Base-by-base conservation (phyloP, 2,797 vertebrate species). In the Scomberomorus guttatus region DNA sequence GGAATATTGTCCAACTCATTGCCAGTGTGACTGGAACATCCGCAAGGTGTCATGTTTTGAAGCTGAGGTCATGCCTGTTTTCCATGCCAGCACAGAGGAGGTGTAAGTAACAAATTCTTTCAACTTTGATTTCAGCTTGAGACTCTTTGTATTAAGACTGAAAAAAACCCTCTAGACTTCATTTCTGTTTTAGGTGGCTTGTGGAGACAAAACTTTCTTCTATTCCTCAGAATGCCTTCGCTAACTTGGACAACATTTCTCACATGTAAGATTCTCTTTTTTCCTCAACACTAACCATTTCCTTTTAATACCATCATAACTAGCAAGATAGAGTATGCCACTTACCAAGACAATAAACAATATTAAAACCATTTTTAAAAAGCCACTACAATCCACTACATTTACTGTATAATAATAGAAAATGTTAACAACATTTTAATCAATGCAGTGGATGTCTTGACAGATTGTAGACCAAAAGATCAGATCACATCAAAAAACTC, bases 21-120 rank as follows among this genome's bases (percentile, higher is more conserved):
- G 97, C 61, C 88, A 92, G 51, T 98, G 97, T 77, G 94, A 96
- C 44, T 92, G 94, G 91, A 83, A 90, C 1, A 82, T 85, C 60
- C 90, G 91, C 83, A 95, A 90, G 76, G 95, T 96, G 74, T 96
- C 94, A 14, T 98, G 97, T 89, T 93, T 91, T 72, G 87, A 94
- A 56, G 82, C 94, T 22, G 83, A 94, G 46, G 81, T 86, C 72
- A 91, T 97, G 79, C 97, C 97, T 57, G 84, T 50, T 57, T 93
- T 98, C 2, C 96, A 95, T 6, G 68, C 79, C 55, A 80, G 88
- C 80, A 97, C 96, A 0, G 92, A 95, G 80, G 96, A 95, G 13
- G 87, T 98, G 97, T 98, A 92, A 97, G 97, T 97, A 92, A n/a
- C 6, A 3, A 32, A 14, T 18, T 46, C 11, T 64, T 42, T 69